Evolutionary conservation across 2,797 vertebrate genomes (phyloP).

Genomic region (Parambassis ranga): DNA sequence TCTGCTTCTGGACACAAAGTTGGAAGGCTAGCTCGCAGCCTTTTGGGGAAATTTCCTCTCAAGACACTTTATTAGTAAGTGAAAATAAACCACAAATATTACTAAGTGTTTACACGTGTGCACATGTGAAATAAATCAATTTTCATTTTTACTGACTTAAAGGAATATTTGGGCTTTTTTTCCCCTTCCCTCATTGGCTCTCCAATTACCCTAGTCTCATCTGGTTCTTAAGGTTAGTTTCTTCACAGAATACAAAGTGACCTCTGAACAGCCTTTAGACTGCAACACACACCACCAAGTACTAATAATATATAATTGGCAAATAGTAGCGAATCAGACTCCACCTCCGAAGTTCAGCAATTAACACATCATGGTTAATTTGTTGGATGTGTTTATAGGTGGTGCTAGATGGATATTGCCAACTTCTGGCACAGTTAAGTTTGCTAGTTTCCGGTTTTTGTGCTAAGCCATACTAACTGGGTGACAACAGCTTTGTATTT

Average conservation of each 20-base stretch:
- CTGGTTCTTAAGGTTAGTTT: too few relatives aligned
- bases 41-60: conserved; percentile 49
- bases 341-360: not conserved
- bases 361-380: not conserved
- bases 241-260: too few relatives aligned
- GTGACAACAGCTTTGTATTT: not conserved
- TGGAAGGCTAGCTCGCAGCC: conserved; percentile 53
- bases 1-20: conserved; percentile 52
- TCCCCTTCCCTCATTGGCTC: too few relatives aligned
- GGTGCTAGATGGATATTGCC: not conserved
- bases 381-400: not conserved
- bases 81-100: conserved; percentile 58
- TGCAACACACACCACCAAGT: too few relatives aligned
- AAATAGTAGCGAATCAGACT: too few relatives aligned
- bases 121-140: conserved; percentile 1
- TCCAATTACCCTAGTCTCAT: too few relatives aligned
- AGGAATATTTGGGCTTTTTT: too few relatives aligned
- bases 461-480: not conserved
- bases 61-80: conserved; percentile 43
- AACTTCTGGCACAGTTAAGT: not conserved
- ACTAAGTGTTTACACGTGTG: conserved; percentile 37
- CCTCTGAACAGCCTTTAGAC: too few relatives aligned
- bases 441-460: not conserved
- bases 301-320: too few relatives aligned
- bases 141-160: conserved; percentile 9